Evolutionary conservation across 30 jellyfish, hydroid and myxozoan species (phyloP), one percentile per base, ranked within the genome.

Genomic region (Pseudorhiza aurosa): DNA sequence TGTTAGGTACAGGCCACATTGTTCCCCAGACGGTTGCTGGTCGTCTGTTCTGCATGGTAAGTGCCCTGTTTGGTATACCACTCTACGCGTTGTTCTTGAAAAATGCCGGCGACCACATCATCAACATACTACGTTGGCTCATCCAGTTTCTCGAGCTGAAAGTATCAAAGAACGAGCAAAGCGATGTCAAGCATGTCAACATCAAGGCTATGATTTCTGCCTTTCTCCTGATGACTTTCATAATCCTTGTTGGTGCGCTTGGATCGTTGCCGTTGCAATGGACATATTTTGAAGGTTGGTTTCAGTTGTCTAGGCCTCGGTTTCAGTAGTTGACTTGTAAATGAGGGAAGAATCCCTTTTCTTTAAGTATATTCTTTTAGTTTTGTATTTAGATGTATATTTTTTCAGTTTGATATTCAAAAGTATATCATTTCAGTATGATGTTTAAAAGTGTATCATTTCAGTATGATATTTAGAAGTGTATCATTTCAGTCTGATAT

Each of bases 1-100:
- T n/a, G 27, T 29, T 8, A 82, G 94, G 94, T 26, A 75, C 88
- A 28, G 88, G 88, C 8, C 88, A 75, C 42, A 35, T 75, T 19
- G 77, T 75, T 26, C 88, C 88, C 1, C 74, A 50, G 43, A 75
- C 88, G 19, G 18, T 75, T 29, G 79, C 47, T 18, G 88, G 88
- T 0, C 10, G 88, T 1, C 42, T 53, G 42, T 75, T 56, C 50
- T 50, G 78, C 77, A 75, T 75, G 72, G 65, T 75, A 21, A 55
- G 77, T 57, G 79, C 78, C 15, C 31, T 75, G 68, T 25, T 75
- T 19, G 88, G 88, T 6, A 75, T 75, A n/a, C 88, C 88, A 3
- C 33, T 75, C 64, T 75, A 75, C 32, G 88, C 88, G 6, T 44
- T 75, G 40, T 75, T 75, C 43, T 50, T 75, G 17, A 75, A 75